A percentile compares a stretch with the other conserved stretches of the same genome.
Conservation (phyloP, 1,140 invertebrate species). For the Oscheius sp. region DNA sequence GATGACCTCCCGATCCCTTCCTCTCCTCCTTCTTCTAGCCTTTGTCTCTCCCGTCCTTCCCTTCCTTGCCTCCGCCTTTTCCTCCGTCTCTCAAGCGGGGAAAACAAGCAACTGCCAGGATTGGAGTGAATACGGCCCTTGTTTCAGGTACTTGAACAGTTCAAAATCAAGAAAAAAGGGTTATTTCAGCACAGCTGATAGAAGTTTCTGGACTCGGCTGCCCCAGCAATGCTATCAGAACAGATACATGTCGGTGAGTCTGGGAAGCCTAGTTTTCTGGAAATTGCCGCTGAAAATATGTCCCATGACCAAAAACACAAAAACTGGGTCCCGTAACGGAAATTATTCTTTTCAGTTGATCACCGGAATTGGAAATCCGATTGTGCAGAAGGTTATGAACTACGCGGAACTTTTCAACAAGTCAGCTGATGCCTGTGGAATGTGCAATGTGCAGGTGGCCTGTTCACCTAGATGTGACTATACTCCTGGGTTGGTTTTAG, state of each 20-base stretch:
- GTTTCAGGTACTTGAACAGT: slow-evolving; percentile 29
- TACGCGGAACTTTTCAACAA: slow-evolving; percentile 51
- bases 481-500: slow-evolving; percentile 32
- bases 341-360: slow-evolving; percentile 35
- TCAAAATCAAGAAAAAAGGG: background rate
- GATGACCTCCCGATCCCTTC: too few species aligned
- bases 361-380: slow-evolving; percentile 47
- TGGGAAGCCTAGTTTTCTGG: background rate
- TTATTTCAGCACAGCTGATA: slow-evolving; percentile 49
- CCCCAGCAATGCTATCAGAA: slow-evolving; percentile 48
- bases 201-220: slow-evolving; percentile 44
- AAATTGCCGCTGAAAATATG: too few species aligned
- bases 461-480: slow-evolving; percentile 47
- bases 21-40: too few species aligned
- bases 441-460: slow-evolving; percentile 51
- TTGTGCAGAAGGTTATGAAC: slow-evolving; percentile 51
- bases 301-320: too few species aligned
- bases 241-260: slow-evolving; percentile 45
- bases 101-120: slow-evolving; percentile 39
- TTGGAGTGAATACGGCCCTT: slow-evolving; percentile 50
- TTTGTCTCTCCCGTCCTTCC: too few species aligned
- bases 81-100: slow-evolving; percentile 41
- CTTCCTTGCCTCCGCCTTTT: slow-evolving; percentile 50
- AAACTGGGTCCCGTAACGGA: background rate
- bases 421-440: slow-evolving; percentile 50